Conservation (phyloP, 2,797 vertebrate genomes). For the Triplophysa yarkandensis region DNA sequence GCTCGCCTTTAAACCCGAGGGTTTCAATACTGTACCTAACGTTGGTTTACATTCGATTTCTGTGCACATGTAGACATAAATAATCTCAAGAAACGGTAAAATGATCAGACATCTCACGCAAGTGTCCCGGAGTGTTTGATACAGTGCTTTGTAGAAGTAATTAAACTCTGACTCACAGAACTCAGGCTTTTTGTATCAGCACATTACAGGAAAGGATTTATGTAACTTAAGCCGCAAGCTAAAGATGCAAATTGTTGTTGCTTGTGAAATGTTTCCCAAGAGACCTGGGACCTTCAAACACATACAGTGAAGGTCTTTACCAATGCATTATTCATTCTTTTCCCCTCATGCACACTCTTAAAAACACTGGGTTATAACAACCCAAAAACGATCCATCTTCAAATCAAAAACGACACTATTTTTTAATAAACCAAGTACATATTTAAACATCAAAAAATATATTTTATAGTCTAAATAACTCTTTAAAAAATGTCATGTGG, state of each 20-base stretch:
- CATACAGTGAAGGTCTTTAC: conserved; percentile 18
- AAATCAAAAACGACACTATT: too few relatives aligned
- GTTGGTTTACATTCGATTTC: conserved; percentile 7
- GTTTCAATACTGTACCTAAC: background rate
- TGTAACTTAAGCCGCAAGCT: conserved; percentile 50
- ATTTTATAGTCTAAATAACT: too few relatives aligned
- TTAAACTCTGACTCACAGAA: conserved; percentile 42
- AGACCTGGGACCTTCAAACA: conserved; percentile 19
- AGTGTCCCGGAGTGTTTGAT: conserved; percentile 39
- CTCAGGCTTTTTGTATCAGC: conserved; percentile 57
- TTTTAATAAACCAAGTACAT: too few relatives aligned
- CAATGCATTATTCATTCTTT: conserved; percentile 28
- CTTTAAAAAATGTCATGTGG: too few relatives aligned
- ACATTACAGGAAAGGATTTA: conserved; percentile 51
- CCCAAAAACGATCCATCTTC: too few relatives aligned
- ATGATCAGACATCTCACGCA: conserved; percentile 17
- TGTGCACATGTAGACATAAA: conserved; percentile 17
- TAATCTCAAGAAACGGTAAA: conserved; percentile 32
- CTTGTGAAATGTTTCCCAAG: conserved; percentile 37
- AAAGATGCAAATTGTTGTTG: conserved; percentile 48
- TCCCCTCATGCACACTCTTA: too few relatives aligned
- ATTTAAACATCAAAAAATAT: too few relatives aligned
- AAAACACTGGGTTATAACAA: too few relatives aligned
- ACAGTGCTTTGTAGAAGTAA: conserved; percentile 55
- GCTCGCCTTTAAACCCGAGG: background rate